Evolutionary conservation across 2,113 vertebrate species (phyloP).

Genomic region (Thunnus thynnus): DNA sequence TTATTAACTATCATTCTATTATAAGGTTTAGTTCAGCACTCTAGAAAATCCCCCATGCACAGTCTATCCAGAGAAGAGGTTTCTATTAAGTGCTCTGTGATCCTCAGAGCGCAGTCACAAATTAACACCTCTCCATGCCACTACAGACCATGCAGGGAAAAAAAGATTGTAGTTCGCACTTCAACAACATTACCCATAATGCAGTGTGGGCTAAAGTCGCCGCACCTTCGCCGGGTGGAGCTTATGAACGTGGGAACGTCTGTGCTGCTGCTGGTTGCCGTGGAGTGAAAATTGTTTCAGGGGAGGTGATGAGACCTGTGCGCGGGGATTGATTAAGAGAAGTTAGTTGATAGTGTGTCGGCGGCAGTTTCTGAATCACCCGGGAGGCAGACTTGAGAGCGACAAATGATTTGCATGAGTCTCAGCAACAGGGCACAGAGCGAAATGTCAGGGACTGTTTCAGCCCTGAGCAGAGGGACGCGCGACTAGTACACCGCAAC

Average conservation of each 20-base stretch:
- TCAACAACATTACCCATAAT: constrained; percentile 81
- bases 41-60: neutral
- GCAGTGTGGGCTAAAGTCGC: constrained; percentile 41
- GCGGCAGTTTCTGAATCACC: constrained; percentile 35
- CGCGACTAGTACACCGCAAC: constrained; percentile 80
- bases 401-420: constrained; percentile 60
- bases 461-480: constrained; percentile 64
- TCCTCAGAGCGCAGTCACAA: constrained; percentile 2
- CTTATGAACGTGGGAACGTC: constrained; percentile 77
- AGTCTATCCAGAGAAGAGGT: neutral
- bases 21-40: neutral
- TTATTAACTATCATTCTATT: constrained; percentile 1
- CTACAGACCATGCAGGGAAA: neutral
- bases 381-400: constrained; percentile 18
- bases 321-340: constrained; percentile 32
- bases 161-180: constrained; percentile 10
- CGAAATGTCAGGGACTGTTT: constrained; percentile 75
- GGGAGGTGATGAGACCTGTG: constrained; percentile 60
- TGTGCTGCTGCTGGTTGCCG: constrained; percentile 38
- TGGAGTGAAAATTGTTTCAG: constrained; percentile 79
- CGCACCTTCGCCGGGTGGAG: constrained; percentile 81
- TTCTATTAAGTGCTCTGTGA: neutral
- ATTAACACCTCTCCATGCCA: neutral
- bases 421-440: constrained; percentile 84
- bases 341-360: constrained; percentile 62